Base-by-base conservation (phyloP, 1,140 invertebrate genomes). In the Aradophagus sp. region DNA sequence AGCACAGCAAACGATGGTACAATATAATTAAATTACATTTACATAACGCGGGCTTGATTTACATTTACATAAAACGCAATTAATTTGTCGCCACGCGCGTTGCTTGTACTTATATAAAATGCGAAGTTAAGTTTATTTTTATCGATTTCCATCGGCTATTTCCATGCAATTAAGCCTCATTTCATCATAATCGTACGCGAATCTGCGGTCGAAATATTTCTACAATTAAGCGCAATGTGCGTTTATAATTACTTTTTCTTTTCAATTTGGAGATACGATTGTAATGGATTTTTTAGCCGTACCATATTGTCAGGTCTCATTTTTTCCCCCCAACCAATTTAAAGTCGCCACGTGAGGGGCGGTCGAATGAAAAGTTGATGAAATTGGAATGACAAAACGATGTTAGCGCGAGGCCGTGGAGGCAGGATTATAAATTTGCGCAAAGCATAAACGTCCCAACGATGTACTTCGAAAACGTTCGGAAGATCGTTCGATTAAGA, bases 21-120 rank as follows among this genome's bases (percentile, higher is more conserved):
- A 55, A 65, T 65, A 52, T 65, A 65, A 53, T 55, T 65, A 53
- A 65, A 65, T 65, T 39, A 41, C 61, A 65, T 65, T 65, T 55
- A 36, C 61, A 65, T 65, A 65, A 65, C 39, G 31, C 12, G 26
- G 16, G 4, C 45, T 34, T 45, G 50, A 65, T 55, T 65, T 39
- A 55, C 50, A 55, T 65, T 55, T 65, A 36, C 34, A 65, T 55
- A 65, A 65, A 65, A 47, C 12, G 48, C 32, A 47, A 39, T 65
- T 65, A 53, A 65, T 65, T 55, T 19, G 17, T 12, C 20, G 47
- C 5, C 11, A n/a, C n/a, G 23, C 16, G 6, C 8, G 20, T 23
- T 47, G 13, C 23, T 41, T 48, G 34, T 23, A 16, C 41, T 38
- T 36, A 17, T 45, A 35, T 47, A 47, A 47, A 56, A 44, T 19